Percentiles rank a stretch among this genome's conserved stretches.
Evolutionary conservation across 2,113 vertebrate genomes (phyloP).

Genomic region (Rhinolophus ferrumequinum): DNA sequence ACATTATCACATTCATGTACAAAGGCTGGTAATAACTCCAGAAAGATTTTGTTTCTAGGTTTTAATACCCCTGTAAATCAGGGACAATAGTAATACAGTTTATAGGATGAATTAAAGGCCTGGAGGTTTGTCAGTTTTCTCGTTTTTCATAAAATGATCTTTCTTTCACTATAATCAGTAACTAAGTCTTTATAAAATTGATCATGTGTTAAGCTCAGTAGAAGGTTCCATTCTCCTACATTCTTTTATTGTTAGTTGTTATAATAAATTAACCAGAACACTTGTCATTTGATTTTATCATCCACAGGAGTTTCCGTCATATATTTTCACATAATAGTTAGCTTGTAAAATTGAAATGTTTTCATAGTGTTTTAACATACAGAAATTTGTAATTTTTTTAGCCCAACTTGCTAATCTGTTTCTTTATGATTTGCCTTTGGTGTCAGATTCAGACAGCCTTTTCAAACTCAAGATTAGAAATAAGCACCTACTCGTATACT

Average conservation of each 20-base stretch:
- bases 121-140: background rate
- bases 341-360: background rate
- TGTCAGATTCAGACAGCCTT: background rate
- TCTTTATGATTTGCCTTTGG: background rate
- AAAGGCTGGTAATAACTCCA: conserved; percentile 8
- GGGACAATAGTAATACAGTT: background rate
- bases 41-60: conserved; percentile 50
- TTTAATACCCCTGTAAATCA: conserved; percentile 51
- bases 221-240: background rate
- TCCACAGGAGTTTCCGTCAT: background rate
- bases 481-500: background rate
- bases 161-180: conserved; percentile 3
- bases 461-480: background rate
- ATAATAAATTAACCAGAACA: background rate
- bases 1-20: background rate
- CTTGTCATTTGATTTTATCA: background rate
- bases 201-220: background rate
- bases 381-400: background rate
- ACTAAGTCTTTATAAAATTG: conserved; percentile 30
- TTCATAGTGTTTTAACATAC: background rate
- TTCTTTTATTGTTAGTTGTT: background rate
- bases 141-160: conserved; percentile 18
- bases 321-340: background rate
- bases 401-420: background rate
- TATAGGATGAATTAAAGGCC: conserved; percentile 14